These are phyloP conservation scores for Phasianus colchicus DNA, from an alignment of 2,113 vertebrate genomes.

Conservation along the genomic window DNA sequence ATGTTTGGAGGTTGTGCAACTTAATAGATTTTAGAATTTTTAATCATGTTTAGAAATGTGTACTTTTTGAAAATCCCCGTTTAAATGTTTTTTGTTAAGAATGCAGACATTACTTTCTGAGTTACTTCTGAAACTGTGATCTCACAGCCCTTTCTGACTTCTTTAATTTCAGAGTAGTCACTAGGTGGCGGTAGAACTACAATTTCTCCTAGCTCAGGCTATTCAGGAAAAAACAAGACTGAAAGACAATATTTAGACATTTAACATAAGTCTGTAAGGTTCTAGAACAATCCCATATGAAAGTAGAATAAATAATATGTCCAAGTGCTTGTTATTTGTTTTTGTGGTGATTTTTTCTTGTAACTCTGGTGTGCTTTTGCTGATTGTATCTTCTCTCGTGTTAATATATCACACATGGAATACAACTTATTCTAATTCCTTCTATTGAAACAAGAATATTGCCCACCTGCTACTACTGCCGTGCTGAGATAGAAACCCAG, in stretches of 20 bases:
- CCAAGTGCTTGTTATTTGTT: background rate
- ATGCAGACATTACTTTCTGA: background rate
- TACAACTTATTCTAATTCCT: background rate
- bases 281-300: background rate
- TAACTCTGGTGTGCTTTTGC: background rate
- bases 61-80: background rate
- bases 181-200: slow-evolving; percentile 43
- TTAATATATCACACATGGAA: background rate
- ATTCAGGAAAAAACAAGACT: background rate
- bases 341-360: background rate
- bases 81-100: background rate
- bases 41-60: background rate
- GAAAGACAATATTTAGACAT: background rate
- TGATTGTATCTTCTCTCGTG: background rate
- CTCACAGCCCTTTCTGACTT: background rate
- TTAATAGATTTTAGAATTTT: background rate
- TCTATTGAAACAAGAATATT: background rate
- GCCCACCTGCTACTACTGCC: background rate
- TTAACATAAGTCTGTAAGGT: background rate
- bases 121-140: background rate
- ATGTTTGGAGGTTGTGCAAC: background rate
- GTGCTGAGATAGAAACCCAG: background rate
- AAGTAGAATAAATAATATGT: background rate
- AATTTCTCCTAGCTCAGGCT: background rate
- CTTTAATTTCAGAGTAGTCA: background rate